These are phyloP conservation scores for Lithobates sylvaticus DNA, from an alignment of 2,797 vertebrate species.

Conservation along the genomic window DNA sequence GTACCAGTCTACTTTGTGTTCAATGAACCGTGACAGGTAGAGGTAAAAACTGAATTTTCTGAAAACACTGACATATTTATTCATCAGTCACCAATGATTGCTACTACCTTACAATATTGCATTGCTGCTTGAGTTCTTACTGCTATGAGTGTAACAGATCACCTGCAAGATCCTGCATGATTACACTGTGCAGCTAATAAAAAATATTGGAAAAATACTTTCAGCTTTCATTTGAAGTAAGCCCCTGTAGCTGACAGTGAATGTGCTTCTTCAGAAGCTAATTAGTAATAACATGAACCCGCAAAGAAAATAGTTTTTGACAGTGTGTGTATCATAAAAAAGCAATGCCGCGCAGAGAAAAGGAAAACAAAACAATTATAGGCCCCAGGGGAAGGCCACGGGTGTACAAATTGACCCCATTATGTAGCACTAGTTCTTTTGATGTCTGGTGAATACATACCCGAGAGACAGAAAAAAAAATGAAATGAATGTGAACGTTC, in stretches of 20 bases:
- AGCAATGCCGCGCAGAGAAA: slow-evolving; percentile 11
- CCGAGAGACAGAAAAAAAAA: neutral
- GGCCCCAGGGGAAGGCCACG: slow-evolving; percentile 21
- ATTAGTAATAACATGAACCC: slow-evolving; percentile 33
- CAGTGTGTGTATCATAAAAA: slow-evolving; percentile 27
- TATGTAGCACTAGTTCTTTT: slow-evolving; percentile 33
- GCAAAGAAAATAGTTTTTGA: slow-evolving; percentile 29
- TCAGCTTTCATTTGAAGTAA: slow-evolving; percentile 25
- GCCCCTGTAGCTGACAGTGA: slow-evolving; percentile 13
- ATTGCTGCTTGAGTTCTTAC: neutral
- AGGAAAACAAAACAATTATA: slow-evolving; percentile 25
- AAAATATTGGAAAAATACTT: slow-evolving; percentile 10
- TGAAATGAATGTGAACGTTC: neutral
- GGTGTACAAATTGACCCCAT: slow-evolving; percentile 39
- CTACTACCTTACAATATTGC: slow-evolving; percentile 6
- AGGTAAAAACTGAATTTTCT: slow-evolving; percentile 26
- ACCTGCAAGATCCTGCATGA: neutral
- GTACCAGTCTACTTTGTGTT: slow-evolving; percentile 34
- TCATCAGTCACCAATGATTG: slow-evolving; percentile 13
- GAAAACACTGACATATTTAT: slow-evolving; percentile 28
- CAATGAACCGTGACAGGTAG: slow-evolving; percentile 20
- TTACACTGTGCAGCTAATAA: slow-evolving; percentile 4
- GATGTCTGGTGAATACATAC: slow-evolving; percentile 22
- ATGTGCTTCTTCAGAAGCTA: slow-evolving; percentile 21
- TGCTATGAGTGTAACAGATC: neutral